These are phyloP conservation scores for Noctua comes DNA, from an alignment of 2,888 invertebrate genomes.

Conservation along the genomic window DNA sequence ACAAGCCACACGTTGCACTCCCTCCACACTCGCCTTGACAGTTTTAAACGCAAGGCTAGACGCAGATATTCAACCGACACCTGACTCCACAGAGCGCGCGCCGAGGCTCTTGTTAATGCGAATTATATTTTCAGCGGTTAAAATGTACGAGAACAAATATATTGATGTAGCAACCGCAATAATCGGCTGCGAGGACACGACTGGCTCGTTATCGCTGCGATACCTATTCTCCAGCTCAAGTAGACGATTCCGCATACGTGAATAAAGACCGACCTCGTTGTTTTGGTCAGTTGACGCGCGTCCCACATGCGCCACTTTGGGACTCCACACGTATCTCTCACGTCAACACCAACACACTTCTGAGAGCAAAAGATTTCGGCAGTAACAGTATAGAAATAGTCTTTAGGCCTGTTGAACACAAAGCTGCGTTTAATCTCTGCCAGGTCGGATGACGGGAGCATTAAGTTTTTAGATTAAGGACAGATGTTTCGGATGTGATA, in stretches of 20 bases:
- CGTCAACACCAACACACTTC: constrained; percentile 67
- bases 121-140: constrained; percentile 70
- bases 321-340: constrained; percentile 74
- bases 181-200: constrained; percentile 87
- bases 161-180: constrained; percentile 86
- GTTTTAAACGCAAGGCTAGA: constrained; percentile 79
- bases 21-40: constrained; percentile 73
- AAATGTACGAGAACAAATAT: constrained; percentile 75
- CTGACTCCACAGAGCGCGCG: constrained; percentile 65
- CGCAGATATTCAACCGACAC: constrained; percentile 65
- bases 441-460: constrained; percentile 29
- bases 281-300: constrained; percentile 86
- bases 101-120: constrained; percentile 70
- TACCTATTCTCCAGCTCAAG: constrained; percentile 85
- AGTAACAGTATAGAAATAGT: constrained; percentile 53
- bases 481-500: constrained; percentile 51
- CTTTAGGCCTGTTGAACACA: constrained; percentile 41
- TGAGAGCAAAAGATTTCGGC: constrained; percentile 52
- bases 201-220: constrained; percentile 87
- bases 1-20: constrained; percentile 71
- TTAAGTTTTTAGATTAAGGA: constrained; percentile 38
- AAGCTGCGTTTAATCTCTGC: constrained; percentile 58
- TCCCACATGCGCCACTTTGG: constrained; percentile 78
- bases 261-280: constrained; percentile 83
- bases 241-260: constrained; percentile 82